Conservation (phyloP, 2,888 invertebrate genomes). For the Drosophila mercatorum region DNA sequence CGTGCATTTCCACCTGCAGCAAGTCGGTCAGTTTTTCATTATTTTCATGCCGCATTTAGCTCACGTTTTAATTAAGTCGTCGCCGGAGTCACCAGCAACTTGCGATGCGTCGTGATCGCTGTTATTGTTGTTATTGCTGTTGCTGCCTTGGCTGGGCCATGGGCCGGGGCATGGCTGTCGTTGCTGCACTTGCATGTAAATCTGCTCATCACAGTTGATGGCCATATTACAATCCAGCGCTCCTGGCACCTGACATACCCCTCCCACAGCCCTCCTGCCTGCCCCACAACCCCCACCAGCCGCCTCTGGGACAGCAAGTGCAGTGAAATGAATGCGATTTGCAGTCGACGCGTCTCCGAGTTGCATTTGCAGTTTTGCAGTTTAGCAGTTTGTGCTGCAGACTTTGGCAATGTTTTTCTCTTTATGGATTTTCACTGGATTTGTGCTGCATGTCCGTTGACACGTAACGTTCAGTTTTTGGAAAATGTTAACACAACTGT, state of each 20-base stretch:
- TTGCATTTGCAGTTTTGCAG: constrained; percentile 51
- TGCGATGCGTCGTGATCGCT: constrained; percentile 32
- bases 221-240: constrained; percentile 73
- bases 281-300: not conserved
- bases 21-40: constrained; percentile 78
- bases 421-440: constrained; percentile 72
- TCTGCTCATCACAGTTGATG: constrained; percentile 83
- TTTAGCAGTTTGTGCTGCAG: constrained; percentile 15
- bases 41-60: constrained; percentile 80
- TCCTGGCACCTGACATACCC: constrained; percentile 38
- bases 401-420: constrained; percentile 58
- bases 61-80: constrained; percentile 82
- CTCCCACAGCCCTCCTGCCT: not conserved
- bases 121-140: constrained; percentile 32
- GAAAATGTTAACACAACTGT: constrained; percentile 49
- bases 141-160: constrained; percentile 21
- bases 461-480: constrained; percentile 65
- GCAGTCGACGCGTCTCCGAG: constrained; percentile 74
- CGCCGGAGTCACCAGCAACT: constrained; percentile 43
- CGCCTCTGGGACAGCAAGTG: constrained; percentile 1
- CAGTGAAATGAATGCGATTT: constrained; percentile 81
- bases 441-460: constrained; percentile 55
- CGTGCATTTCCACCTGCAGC: constrained; percentile 53
- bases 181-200: constrained; percentile 81
- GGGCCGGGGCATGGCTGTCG: constrained; percentile 22